These are phyloP conservation scores for Drosophila austrosaltans DNA, from an alignment of 2,888 invertebrate genomes.

Conservation along the genomic window DNA sequence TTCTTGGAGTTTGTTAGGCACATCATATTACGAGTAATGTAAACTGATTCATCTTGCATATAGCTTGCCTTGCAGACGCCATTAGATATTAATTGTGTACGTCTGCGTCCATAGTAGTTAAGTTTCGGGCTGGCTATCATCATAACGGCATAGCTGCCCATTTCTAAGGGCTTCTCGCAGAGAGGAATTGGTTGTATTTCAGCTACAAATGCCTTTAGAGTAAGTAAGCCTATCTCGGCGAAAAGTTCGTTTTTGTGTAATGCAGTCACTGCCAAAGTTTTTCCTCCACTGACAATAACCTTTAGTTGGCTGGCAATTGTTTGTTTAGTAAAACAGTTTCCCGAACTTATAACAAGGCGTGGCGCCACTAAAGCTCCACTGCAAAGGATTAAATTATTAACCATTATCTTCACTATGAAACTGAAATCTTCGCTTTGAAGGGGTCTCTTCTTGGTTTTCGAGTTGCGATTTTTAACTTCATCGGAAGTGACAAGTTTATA, in stretches of 20 bases:
- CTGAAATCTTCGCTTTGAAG: not conserved
- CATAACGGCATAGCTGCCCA: slow-evolving; percentile 22
- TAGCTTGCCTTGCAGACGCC: slow-evolving; percentile 24
- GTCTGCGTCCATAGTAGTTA: slow-evolving; percentile 25
- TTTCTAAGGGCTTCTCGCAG: not conserved
- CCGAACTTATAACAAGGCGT: slow-evolving; percentile 18
- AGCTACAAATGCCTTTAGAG: not conserved
- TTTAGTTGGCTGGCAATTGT: not conserved
- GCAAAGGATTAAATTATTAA: slow-evolving; percentile 5
- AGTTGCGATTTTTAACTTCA: not conserved
- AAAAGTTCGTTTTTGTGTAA: not conserved
- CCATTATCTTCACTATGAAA: slow-evolving; percentile 32
- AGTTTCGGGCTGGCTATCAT: slow-evolving; percentile 36
- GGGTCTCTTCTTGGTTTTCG: not conserved
- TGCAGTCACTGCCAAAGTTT: not conserved
- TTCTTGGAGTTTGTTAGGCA: slow-evolving; percentile 26
- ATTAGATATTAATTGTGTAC: slow-evolving; percentile 21
- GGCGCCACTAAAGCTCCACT: slow-evolving; percentile 29
- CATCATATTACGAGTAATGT: slow-evolving; percentile 29
- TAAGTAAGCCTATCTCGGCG: slow-evolving; percentile 20
- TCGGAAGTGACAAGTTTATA: slow-evolving; percentile 19
- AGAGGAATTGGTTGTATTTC: slow-evolving; percentile 6
- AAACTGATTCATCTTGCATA: slow-evolving; percentile 16
- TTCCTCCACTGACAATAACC: not conserved
- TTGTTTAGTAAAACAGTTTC: slow-evolving; percentile 6